Base-by-base conservation (phyloP, 2,888 invertebrate genomes). In the Dastarcus helophoroides region DNA sequence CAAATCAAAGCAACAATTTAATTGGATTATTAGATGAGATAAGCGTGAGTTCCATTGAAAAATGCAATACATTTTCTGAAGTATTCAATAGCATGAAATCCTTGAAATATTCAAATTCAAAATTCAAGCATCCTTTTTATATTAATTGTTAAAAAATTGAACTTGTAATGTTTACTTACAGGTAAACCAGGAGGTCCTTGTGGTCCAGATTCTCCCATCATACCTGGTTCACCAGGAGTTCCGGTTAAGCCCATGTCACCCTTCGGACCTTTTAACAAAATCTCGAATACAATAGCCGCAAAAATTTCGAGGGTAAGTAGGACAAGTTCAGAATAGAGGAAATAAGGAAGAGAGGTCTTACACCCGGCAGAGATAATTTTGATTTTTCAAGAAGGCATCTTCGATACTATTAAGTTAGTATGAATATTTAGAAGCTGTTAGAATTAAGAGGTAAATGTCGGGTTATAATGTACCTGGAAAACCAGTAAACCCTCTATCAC, bases 121-220 rank as follows among this genome's bases (percentile, higher is more conserved):
- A n/a, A 5, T 14, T 12, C 28, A 16, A 13, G 15, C n/a, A 14
- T 6, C 35, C 14, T 11, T 24, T 21, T n/a, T 25, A 32, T 13
- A 24, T 23, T 29, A 15, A 13, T 12, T 16, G 8, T 10, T 8
- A 29, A 13, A 6, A 13, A 14, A 27, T 4, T 26, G 29, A 32
- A 26, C 23, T 33, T 11, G 4, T 5, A 12, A 4, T n/a, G 7
- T 7, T 4, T 39, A 60, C 73, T 65, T 54, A 82, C 81, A 44
- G 81, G 81, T 55, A 78, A 68, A 42, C 88, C 88, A 14, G 88
- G 88, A 8, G 88, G 86, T 33, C 88, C 89, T 60, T 84, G 84
- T 43, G 85, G 79, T 39, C 89, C 89, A n/a, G 78, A 63, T 46
- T 79, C 76, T 4, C 88, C 88, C 40, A 78, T 73, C 35, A 74